Percentiles rank a stretch among this genome's conserved stretches.
phyloP scores from a whole-genome alignment of 2,797 vertebrate genomes.

The Crenichthys baileyi region DNA sequence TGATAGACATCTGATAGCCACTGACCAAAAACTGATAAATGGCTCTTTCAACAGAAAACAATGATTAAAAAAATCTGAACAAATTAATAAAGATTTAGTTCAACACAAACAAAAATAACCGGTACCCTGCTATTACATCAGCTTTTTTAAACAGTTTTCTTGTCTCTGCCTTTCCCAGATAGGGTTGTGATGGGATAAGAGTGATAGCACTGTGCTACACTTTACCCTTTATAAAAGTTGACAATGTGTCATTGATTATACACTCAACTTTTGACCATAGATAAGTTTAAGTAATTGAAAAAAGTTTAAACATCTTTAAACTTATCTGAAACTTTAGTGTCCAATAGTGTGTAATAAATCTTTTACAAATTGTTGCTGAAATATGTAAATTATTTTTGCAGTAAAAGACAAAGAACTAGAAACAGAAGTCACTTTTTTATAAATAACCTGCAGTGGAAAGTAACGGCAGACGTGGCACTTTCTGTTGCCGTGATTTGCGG shows the following conservation, averaged over 20 bases:
- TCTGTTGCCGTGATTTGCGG: slow-evolving; percentile 18
- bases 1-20: background rate
- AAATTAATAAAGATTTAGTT: background rate
- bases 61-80: background rate
- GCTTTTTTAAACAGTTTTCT: slow-evolving; percentile 11
- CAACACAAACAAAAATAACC: background rate
- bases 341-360: background rate
- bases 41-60: background rate
- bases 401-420: background rate
- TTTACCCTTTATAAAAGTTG: background rate
- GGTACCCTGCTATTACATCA: slow-evolving; percentile 3
- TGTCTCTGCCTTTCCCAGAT: slow-evolving; percentile 5
- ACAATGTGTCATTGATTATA: background rate
- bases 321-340: background rate
- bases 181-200: slow-evolving; percentile 17
- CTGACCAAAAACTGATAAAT: background rate
- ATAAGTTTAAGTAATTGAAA: background rate
- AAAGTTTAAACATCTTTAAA: background rate
- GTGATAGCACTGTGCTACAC: background rate
- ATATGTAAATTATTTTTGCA: background rate
- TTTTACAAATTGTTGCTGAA: background rate
- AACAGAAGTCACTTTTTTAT: background rate
- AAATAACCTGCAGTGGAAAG: background rate
- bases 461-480: slow-evolving; percentile 7
- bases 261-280: background rate